Evolutionary conservation across 2,888 invertebrate species (phyloP).

Genomic region (Brachypalpus laphriformis): DNA sequence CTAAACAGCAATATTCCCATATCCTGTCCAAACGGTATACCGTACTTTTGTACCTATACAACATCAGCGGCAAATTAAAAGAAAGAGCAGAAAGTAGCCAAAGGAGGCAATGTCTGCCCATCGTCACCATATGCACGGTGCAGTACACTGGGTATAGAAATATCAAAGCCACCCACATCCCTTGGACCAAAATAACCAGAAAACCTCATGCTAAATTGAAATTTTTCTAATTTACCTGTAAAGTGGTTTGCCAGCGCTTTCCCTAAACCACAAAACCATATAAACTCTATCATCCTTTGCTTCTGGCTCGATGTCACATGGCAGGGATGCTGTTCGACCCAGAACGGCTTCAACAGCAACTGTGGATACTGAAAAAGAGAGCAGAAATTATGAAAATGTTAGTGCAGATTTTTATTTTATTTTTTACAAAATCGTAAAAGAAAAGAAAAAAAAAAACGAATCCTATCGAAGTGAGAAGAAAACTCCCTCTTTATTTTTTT

Average conservation of each 20-base stretch:
- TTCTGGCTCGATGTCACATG: conserved; percentile 94
- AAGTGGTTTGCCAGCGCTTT: conserved; percentile 93
- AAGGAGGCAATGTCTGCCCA: neutral
- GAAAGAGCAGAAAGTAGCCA: conserved; percentile 38
- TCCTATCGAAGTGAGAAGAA: conserved; percentile 21
- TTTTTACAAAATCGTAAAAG: too few species aligned
- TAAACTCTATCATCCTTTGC: conserved; percentile 93
- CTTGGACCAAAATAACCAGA: conserved; percentile 30
- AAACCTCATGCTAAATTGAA: conserved; percentile 72
- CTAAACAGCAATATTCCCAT: conserved; percentile 2
- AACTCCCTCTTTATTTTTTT: neutral
- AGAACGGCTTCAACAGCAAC: conserved; percentile 92
- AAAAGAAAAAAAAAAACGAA: neutral
- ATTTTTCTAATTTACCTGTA: conserved; percentile 88
- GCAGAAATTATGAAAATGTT: conserved; percentile 56
- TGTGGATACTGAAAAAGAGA: conserved; percentile 85
- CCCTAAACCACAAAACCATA: conserved; percentile 96
- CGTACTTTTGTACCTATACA: conserved; percentile 33
- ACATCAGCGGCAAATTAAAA: conserved; percentile 51
- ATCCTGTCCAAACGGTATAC: neutral
- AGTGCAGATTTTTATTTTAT: conserved; percentile 3
- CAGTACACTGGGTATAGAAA: neutral
- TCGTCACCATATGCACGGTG: neutral
- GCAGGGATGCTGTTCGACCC: conserved; percentile 92
- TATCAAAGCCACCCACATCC: neutral